A percentile compares a stretch with the other conserved stretches of the same genome.
Conservation (phyloP, 2,797 vertebrate genomes). For the Mycteria americana region DNA sequence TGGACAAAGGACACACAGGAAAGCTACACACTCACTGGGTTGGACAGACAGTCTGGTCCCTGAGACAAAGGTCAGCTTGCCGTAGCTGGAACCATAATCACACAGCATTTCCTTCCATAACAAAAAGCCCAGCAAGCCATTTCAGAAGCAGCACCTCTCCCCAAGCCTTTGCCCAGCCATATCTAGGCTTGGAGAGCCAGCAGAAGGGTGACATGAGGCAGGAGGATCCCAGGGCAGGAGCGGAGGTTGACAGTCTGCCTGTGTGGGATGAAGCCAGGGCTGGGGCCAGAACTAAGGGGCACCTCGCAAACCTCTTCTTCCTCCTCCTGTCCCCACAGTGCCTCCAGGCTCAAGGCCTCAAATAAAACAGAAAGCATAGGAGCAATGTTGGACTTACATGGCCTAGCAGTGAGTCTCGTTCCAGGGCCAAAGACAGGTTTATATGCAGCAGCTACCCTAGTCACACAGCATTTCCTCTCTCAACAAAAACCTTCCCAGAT, state of each 20-base stretch:
- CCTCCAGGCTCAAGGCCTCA: no score
- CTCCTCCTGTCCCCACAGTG: no score
- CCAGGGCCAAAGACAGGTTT: neutral
- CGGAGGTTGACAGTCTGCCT: neutral
- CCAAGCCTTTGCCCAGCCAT: neutral
- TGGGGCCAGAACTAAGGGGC: neutral
- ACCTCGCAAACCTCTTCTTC: no score
- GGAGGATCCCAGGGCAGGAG: no score
- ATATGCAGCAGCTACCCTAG: accelerated
- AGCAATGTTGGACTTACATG: neutral
- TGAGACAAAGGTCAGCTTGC: neutral
- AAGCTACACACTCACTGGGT: neutral
- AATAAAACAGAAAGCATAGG: no score
- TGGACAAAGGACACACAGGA: neutral
- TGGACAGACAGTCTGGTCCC: neutral
- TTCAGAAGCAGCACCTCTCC: neutral
- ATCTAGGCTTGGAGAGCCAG: neutral
- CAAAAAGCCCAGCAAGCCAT: neutral
- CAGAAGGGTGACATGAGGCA: neutral
- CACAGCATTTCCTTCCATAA: neutral
- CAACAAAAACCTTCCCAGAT: neutral
- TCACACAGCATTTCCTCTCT: neutral
- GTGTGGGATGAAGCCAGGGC: neutral
- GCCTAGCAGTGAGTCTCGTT: neutral
- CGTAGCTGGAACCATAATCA: neutral